Conservation (phyloP, 2,797 vertebrate species). For the Chromis chromis region DNA sequence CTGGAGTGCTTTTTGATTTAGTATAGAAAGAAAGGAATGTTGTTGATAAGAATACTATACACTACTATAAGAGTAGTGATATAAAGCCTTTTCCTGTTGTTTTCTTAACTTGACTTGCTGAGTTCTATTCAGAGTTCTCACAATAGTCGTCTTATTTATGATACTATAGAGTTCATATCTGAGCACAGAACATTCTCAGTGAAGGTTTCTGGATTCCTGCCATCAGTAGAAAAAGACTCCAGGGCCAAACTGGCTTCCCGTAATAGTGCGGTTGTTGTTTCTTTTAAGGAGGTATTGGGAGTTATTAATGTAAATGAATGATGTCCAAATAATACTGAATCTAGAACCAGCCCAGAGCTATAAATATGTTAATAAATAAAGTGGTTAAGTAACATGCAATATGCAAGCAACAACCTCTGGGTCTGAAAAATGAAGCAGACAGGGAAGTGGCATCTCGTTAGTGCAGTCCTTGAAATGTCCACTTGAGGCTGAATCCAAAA, state of each 20-base stretch:
- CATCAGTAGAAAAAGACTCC: constrained; percentile 25
- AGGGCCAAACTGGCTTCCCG: constrained; percentile 14
- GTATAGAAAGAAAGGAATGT: constrained; percentile 10
- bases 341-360: too few relatives aligned
- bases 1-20: constrained; percentile 36
- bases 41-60: too few relatives aligned
- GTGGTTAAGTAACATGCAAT: too few relatives aligned
- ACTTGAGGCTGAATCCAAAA: too few relatives aligned
- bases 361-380: too few relatives aligned
- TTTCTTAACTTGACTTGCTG: not conserved
- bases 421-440: too few relatives aligned
- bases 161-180: constrained; percentile 18
- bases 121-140: constrained; percentile 17
- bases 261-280: not conserved
- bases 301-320: not conserved
- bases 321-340: not conserved
- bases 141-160: constrained; percentile 24
- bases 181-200: constrained; percentile 11
- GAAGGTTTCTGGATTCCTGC: not conserved
- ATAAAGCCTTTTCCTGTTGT: constrained; percentile 14
- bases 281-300: not conserved
- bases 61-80: too few relatives aligned
- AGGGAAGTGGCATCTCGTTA: too few relatives aligned
- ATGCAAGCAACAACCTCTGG: too few relatives aligned
- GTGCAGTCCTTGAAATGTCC: too few relatives aligned